Evolutionary conservation across 2,888 invertebrate species (phyloP).

Genomic region (Geophilus truncorum): DNA sequence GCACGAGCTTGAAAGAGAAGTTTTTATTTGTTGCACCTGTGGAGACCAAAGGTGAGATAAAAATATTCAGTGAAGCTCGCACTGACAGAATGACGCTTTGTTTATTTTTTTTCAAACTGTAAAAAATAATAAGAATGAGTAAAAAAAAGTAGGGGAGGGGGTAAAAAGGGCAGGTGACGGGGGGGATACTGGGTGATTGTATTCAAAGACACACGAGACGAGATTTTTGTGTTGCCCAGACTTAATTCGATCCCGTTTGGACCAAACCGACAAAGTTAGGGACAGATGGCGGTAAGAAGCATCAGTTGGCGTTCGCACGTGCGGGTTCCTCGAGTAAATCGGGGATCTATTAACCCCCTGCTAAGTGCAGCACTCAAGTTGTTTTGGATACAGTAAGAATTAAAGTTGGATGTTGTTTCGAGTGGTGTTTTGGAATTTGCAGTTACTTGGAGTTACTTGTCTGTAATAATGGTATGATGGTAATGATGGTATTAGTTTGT

Average conservation of each 20-base stretch:
- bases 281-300: background rate
- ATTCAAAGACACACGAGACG: background rate
- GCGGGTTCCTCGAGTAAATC: background rate
- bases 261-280: background rate
- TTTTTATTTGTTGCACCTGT: background rate
- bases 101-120: background rate
- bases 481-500: no score
- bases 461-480: no score
- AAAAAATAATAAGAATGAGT: no score
- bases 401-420: no score
- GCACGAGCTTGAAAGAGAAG: background rate
- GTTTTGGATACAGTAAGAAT: background rate
- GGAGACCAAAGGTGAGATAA: background rate
- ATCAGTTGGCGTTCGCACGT: background rate
- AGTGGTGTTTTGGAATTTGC: no score
- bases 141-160: background rate
- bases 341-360: background rate
- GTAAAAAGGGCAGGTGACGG: background rate
- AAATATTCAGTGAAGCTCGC: background rate
- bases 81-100: background rate
- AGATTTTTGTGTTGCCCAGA: background rate
- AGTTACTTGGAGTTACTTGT: no score
- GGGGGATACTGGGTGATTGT: no score
- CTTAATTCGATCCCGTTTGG: background rate
- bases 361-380: background rate